Percentiles rank a stretch among this genome's conserved stretches.
phyloP scores from a whole-genome alignment of 2,797 vertebrate species.

The Poecile montanus region DNA sequence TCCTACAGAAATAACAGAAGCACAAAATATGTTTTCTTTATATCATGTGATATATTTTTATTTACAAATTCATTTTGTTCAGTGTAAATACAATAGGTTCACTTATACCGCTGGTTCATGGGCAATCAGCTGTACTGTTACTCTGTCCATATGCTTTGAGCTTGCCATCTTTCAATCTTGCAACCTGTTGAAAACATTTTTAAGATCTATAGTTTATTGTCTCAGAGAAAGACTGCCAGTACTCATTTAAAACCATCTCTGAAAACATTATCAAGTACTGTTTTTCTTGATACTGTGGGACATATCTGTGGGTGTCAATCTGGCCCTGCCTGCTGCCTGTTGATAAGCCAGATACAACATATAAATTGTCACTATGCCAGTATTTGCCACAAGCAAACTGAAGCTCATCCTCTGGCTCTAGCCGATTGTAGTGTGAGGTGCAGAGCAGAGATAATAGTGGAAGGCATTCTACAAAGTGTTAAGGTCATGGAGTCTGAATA shows the following conservation, averaged over 20 bases:
- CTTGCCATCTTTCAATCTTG: not conserved
- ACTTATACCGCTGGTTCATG: not conserved
- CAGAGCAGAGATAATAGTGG: not conserved
- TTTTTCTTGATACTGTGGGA: not conserved
- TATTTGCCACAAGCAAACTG: not conserved
- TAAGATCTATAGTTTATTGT: not conserved
- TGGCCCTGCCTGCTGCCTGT: not conserved
- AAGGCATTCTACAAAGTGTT: not conserved
- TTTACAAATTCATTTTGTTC: not conserved
- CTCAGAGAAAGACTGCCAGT: not conserved
- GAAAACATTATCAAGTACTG: not conserved
- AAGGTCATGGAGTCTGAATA: constrained; percentile 26
- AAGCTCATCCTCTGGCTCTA: not conserved
- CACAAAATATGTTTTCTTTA: not conserved
- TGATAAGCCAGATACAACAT: constrained; percentile 15
- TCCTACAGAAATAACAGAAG: not conserved
- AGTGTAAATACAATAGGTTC: not conserved
- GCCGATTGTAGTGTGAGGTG: not conserved
- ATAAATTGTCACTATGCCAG: not conserved
- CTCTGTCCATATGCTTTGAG: not conserved
- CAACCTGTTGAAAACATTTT: not conserved
- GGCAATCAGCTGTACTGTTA: not conserved
- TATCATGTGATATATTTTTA: not conserved
- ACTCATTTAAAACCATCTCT: not conserved
- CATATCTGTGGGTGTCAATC: not conserved